Base-by-base conservation (phyloP, 2,888 invertebrate species). In the Drosophila helvetica region DNA sequence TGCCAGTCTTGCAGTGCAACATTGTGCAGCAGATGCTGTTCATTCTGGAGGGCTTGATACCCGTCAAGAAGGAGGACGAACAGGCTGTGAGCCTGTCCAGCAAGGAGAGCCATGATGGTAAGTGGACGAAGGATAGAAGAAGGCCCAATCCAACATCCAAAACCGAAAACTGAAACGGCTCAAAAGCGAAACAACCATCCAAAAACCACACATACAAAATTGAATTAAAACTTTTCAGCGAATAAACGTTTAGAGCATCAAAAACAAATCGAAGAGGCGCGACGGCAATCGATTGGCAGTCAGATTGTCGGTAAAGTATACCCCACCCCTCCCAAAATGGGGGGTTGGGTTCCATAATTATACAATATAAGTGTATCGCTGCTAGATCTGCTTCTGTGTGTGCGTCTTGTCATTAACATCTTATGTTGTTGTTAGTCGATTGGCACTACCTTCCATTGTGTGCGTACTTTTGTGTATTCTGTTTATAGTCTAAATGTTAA, bases 1-100 rank as follows among this genome's bases (percentile, higher is more conserved):
- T 99, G 95, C 94, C 95, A 46, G 96, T 98, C 2, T 93, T 99
- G 15, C 98, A 98, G 90, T 97, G 97, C 82, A 98, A 98, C 89
- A 94, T 98, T 64, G 96, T 98, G 38, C 93, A 95, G 68, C 98
- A 97, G 93, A 95, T 97, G 93, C 90, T 96, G n/a, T 94, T 94
- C 59, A 93, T 98, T 38, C 91, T 98, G 59, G 97, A 98, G 92
- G 98, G 98, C 0, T 92, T 98, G 51, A 95, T 98, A 30, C 97
- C 98, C 0, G 93, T 93, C 2, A 95, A 96, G 89, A 93, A 95
- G 12, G 93, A 94, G 69, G 93, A 94, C 61, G 93, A 94, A 63
- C 94, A 94, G 76, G 93, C 91, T 33, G 90, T 90, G 22, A 91
- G 91, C 60, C 48, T 92, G 38, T 92, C 92, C 1, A 93, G 93